Percentiles rank a stretch among this genome's conserved stretches.
Conservation (phyloP, 1,140 invertebrate genomes). For the Rhynchophorus ferrugineus region DNA sequence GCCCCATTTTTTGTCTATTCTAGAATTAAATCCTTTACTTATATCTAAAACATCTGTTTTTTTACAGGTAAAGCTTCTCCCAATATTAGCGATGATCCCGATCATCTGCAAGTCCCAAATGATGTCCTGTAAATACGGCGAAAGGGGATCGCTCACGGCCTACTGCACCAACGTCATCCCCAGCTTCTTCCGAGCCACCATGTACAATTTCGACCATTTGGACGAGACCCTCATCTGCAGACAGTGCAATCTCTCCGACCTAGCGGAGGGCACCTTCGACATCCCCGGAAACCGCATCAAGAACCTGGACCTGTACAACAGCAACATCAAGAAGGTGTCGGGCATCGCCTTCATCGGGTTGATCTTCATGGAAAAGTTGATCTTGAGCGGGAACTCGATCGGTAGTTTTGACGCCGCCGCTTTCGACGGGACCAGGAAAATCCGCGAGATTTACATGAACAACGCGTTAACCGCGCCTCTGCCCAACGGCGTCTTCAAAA, state of each 20-base stretch:
- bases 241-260: constrained; percentile 28
- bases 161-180: constrained; percentile 33
- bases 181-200: constrained; percentile 30
- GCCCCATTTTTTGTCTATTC: too few species aligned
- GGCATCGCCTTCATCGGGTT: constrained; percentile 33
- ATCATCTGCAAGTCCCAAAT: too few species aligned
- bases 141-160: constrained; percentile 36
- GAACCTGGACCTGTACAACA: constrained; percentile 27
- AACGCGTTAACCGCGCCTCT: constrained; percentile 6
- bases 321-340: constrained; percentile 26
- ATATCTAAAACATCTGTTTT: too few species aligned
- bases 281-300: constrained; percentile 35
- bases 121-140: constrained; percentile 34
- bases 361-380: constrained; percentile 30
- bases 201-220: constrained; percentile 36
- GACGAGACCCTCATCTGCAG: constrained; percentile 36
- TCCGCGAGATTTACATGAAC: constrained; percentile 21
- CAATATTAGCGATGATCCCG: too few species aligned
- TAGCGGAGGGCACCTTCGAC: constrained; percentile 32
- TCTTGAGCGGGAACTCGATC: constrained; percentile 33
- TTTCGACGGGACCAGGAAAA: constrained; percentile 32
- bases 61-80: too few species aligned
- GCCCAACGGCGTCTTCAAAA: constrained; percentile 12
- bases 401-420: constrained; percentile 26
- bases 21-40: too few species aligned